Evolutionary conservation across 1,140 invertebrate genomes (phyloP).

Genomic region (Procambarus clarkii): DNA sequence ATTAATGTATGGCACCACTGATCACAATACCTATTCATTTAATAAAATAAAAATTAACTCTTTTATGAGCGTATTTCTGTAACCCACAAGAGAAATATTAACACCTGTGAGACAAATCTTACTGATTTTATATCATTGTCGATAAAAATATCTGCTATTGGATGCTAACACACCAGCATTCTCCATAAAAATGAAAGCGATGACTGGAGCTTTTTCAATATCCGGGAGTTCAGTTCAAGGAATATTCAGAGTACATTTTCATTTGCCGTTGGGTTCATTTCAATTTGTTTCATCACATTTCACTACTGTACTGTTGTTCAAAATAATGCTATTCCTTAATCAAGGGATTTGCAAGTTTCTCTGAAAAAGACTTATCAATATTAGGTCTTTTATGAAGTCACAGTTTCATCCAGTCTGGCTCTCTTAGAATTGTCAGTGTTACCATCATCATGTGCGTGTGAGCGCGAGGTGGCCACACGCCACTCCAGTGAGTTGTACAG

Average conservation of each 20-base stretch:
- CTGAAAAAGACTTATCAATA: background rate
- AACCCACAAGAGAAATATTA: background rate
- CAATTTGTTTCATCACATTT: background rate
- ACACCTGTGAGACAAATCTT: background rate
- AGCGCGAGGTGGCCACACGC: slow-evolving; percentile 77
- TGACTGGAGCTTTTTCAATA: background rate
- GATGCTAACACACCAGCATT: background rate
- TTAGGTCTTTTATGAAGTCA: slow-evolving; percentile 4
- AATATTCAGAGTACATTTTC: background rate
- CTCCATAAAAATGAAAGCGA: background rate
- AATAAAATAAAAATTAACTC: background rate
- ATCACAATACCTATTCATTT: background rate
- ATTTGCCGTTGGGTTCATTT: background rate
- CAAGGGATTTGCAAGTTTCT: slow-evolving; percentile 1
- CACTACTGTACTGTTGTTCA: background rate
- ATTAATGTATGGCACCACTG: background rate
- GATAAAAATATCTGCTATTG: background rate
- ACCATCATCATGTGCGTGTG: slow-evolving; percentile 64
- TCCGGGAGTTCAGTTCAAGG: background rate
- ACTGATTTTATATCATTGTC: background rate
- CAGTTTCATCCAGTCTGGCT: slow-evolving; percentile 33
- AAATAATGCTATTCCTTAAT: background rate
- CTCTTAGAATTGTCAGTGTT: slow-evolving; percentile 31
- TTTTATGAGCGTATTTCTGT: background rate
- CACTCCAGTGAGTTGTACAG: slow-evolving; percentile 84